Evolutionary conservation across 2,113 vertebrate genomes (phyloP), one percentile per base, ranked within the genome.

Genomic region (Oryzias woworae): DNA sequence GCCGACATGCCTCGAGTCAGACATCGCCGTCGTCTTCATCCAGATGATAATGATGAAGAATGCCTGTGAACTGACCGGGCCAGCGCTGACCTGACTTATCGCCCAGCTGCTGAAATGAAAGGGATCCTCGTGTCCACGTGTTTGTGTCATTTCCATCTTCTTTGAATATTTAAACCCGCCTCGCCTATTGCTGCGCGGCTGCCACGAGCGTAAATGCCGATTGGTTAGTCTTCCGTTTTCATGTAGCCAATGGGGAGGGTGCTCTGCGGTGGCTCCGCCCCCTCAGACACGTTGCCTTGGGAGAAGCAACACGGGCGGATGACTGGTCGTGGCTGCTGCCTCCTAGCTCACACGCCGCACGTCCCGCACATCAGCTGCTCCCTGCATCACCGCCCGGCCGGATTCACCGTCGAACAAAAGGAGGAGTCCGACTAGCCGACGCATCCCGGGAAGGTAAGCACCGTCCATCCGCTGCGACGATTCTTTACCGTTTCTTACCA

Each of bases 61-160:
- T 62, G 73, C 77, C 75, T 84, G 62, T 15, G 71, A 75, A 78
- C 72, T 73, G 85, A 85, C 76, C 70, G 73, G 81, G 73, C 50
- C 72, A 79, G 59, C 28, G 62, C 77, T 5, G 61, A 55, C 59
- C 69, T 85, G 87, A 91, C 87, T 85, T 80, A 71, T 76, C 62
- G 78, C 86, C 78, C 85, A 75, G 69, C 85, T 85, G 82, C 70
- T 77, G 83, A 85, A 86, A 73, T 83, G 85, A 90, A 92, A 91
- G 73, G 72, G 89, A 90, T 87, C 91, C 90, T 81, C 90, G 88
- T 91, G 90, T 92, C 87, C 92, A 92, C 92, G 92, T 93, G 92
- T 83, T 90, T 89, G 80, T 81, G 69, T 69, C 62, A 90, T 93
- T 91, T 92, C 66, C 91, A 92, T 92, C 31, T 75, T 3, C 77